Conservation (phyloP, 2,797 vertebrate species). For the Adelosebastes latens region DNA sequence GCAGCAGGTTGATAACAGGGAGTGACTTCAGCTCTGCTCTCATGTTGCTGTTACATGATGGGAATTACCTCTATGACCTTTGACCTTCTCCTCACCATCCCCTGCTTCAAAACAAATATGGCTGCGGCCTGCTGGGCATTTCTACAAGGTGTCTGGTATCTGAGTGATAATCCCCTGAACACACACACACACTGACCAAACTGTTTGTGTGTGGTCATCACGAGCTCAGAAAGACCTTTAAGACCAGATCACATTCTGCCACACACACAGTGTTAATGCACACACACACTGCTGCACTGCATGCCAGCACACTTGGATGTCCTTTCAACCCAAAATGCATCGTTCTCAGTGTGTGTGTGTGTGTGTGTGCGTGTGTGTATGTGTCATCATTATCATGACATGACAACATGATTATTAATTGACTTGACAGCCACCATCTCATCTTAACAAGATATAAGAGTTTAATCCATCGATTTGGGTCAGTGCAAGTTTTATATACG, state of each 20-base stretch:
- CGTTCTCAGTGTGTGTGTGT: not conserved
- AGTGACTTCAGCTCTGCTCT: not conserved
- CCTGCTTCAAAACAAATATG: conserved; percentile 43
- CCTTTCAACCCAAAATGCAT: conserved; percentile 34
- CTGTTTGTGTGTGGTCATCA: not conserved
- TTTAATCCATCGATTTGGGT: not conserved
- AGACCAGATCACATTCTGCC: conserved; percentile 28
- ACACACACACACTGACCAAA: not conserved
- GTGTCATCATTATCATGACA: not conserved
- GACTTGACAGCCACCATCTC: not conserved
- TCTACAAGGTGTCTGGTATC: conserved; percentile 46
- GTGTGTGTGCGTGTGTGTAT: not conserved
- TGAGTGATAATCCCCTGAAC: conserved; percentile 21
- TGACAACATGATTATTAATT: not conserved
- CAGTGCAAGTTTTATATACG: not conserved
- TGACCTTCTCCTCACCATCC: conserved; percentile 40
- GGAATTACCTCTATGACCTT: conserved; percentile 28
- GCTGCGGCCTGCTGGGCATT: conserved; percentile 16
- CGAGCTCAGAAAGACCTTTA: conserved; percentile 1
- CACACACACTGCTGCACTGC: not conserved
- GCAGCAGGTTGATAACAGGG: not conserved
- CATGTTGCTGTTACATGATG: conserved; percentile 20
- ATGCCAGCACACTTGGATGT: conserved; percentile 8
- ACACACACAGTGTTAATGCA: not conserved
- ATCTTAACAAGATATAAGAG: not conserved